A percentile compares a stretch with the other conserved stretches of the same genome.
Conservation (phyloP, 2,797 vertebrate species). For the Lepus townsendii region DNA sequence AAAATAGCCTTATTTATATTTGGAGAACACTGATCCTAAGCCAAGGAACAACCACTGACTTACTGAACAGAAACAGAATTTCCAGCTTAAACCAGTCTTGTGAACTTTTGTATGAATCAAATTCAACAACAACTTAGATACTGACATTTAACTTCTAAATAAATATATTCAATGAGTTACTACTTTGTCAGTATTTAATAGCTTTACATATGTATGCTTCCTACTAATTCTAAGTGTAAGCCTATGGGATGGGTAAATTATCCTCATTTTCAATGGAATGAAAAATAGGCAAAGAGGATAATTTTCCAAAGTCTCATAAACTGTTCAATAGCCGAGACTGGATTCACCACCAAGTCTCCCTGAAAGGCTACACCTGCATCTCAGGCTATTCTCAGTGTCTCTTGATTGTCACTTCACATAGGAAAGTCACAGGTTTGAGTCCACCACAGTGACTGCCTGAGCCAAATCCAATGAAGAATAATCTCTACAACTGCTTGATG, state of each 20-base stretch:
- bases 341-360: not conserved
- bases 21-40: constrained; percentile 44
- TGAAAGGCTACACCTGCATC: not conserved
- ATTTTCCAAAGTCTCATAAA: constrained; percentile 8
- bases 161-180: not conserved
- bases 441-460: not conserved
- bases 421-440: constrained; percentile 18
- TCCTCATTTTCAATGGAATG: not conserved
- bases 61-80: constrained; percentile 25
- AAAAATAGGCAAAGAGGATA: not conserved
- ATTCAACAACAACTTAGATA: not conserved
- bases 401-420: not conserved
- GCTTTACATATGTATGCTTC: not conserved
- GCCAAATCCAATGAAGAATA: constrained; percentile 26
- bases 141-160: not conserved
- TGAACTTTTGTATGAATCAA: not conserved
- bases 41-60: constrained; percentile 50
- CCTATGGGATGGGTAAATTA: not conserved
- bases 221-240: not conserved
- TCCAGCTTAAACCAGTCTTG: not conserved
- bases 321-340: not conserved
- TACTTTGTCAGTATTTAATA: not conserved
- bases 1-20: constrained; percentile 56
- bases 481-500: not conserved
- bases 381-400: not conserved